These are phyloP conservation scores for Amazona vittata DNA, from an alignment of 2,113 vertebrate species.

Conservation along the genomic window DNA sequence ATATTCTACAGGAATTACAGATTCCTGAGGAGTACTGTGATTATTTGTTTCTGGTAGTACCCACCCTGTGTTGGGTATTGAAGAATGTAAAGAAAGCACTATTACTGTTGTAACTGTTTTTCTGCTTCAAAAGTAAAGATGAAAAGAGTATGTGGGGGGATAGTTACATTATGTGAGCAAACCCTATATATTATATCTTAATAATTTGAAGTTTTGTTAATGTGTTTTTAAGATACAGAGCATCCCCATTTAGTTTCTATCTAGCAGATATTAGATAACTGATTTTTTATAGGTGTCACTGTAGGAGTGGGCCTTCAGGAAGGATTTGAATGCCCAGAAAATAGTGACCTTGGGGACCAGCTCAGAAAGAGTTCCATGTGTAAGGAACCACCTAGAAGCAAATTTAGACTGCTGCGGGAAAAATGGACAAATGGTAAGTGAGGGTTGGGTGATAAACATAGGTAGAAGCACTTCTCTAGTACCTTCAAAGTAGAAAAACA, in stretches of 20 bases:
- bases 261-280: slow-evolving; percentile 8
- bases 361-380: slow-evolving; percentile 13
- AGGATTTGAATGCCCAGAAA: slow-evolving; percentile 21
- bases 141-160: neutral
- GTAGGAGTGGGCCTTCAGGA: slow-evolving; percentile 14
- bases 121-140: neutral
- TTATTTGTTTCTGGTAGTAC: slow-evolving; percentile 30
- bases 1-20: neutral
- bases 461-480: neutral
- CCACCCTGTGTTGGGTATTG: neutral
- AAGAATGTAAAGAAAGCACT: neutral
- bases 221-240: neutral
- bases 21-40: neutral
- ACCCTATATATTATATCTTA: neutral
- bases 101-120: neutral
- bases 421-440: slow-evolving; percentile 12
- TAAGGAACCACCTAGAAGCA: slow-evolving; percentile 20
- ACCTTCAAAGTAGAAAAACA: neutral
- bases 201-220: neutral
- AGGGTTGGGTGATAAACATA: neutral
- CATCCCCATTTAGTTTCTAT: neutral
- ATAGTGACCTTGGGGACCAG: slow-evolving; percentile 6
- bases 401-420: neutral
- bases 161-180: neutral
- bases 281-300: slow-evolving; percentile 5